Conservation (phyloP, 2,888 invertebrate species). For the Polydesmus complanatus region DNA sequence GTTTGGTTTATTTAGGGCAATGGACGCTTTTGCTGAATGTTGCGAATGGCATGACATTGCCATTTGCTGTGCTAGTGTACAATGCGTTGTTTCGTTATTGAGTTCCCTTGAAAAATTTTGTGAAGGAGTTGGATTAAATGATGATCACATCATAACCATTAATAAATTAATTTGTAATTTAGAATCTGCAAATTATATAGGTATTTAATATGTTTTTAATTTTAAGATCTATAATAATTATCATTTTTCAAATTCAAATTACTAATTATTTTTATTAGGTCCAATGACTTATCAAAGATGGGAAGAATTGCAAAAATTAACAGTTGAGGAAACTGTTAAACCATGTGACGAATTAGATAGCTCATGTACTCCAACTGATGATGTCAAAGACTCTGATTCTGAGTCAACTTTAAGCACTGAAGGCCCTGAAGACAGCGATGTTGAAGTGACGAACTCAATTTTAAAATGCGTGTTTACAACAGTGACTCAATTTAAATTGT, state of each 20-base stretch:
- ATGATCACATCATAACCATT: slow-evolving; percentile 46
- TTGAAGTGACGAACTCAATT: no score
- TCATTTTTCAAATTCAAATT: not conserved
- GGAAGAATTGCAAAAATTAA: slow-evolving; percentile 32
- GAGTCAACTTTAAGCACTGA: slow-evolving; percentile 45
- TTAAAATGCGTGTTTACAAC: no score
- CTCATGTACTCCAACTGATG: not conserved
- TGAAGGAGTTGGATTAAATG: slow-evolving; percentile 53
- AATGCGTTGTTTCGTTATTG: slow-evolving; percentile 46
- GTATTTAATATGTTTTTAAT: slow-evolving; percentile 28
- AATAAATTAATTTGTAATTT: slow-evolving; percentile 50
- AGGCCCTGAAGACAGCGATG: slow-evolving; percentile 48
- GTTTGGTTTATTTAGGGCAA: slow-evolving; percentile 45
- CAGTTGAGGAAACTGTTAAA: not conserved
- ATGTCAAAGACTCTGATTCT: slow-evolving; percentile 21
- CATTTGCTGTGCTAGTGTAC: slow-evolving; percentile 30
- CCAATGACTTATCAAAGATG: slow-evolving; percentile 73
- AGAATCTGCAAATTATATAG: slow-evolving; percentile 61
- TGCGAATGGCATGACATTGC: slow-evolving; percentile 60
- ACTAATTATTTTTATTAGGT: slow-evolving; percentile 21
- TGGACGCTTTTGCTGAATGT: slow-evolving; percentile 86
- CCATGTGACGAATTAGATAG: not conserved
- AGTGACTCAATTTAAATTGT: no score
- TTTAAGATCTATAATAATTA: not conserved
- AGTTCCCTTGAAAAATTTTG: slow-evolving; percentile 70